Base-by-base conservation (phyloP, 2,888 invertebrate genomes). In the Hydropsyche betteni region DNA sequence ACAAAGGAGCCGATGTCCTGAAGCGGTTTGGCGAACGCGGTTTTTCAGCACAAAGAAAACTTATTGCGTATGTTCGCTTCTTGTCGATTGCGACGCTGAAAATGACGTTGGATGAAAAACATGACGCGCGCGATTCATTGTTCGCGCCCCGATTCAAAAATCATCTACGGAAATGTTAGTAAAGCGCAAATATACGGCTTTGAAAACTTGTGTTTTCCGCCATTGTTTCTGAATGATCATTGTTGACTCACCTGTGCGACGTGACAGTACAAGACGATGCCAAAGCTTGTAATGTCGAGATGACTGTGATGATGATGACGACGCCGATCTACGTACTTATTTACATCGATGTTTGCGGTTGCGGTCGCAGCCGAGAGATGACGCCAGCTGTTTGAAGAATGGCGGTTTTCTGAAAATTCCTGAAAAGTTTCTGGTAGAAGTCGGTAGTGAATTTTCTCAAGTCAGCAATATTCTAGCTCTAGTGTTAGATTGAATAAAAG, bases 281-380 rank as follows among this genome's bases (percentile, higher is more conserved):
- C 68, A 55, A 33, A 74, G 55, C 53, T 74, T 74, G 52, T 71
- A 55, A 71, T 53, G 38, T 68, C 71, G 83, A 82, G 74, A 84
- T 85, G 86, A 86, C 86, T 80, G 81, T 82, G 79, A 81, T 36
- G 64, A 36, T 64, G 64, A 64, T 64, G 64, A 64, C 34, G 64
- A 64, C 36, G 61, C 5, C 61, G 6, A 10, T 44, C 10, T 44
- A 10, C 44, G 24, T 44, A 10, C 44, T 44, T 44, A 44, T 10
- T 6, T 44, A 44, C 44, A 44, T 44, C 44, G 7, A 44, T 44
- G 44, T 44, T 44, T 10, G 10, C 12, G 64, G 6, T 34, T 64
- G 12, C 12, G 64, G 34, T 64, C 64, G 34, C 36, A 3, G 24
- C 64, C 64, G n/a, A 64, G 34, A 64, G 64, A 64, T 64, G 64